These are phyloP conservation scores for Micrastur ruficollis DNA, from an alignment of 2,797 vertebrate species.

Conservation along the genomic window DNA sequence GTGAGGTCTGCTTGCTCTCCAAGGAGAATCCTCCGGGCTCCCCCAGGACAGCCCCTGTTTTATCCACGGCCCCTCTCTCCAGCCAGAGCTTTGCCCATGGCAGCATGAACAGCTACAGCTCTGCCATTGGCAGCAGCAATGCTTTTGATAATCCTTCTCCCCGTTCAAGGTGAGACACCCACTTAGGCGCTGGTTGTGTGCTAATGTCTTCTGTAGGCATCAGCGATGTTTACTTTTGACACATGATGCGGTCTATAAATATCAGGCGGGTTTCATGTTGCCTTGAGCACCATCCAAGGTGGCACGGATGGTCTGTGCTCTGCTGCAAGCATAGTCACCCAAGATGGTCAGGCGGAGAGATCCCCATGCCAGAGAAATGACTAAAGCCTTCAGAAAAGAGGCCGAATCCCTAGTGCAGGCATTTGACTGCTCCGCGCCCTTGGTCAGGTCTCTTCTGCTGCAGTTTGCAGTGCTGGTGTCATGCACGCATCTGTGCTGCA, in stretches of 20 bases:
- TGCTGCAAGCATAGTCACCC: background rate
- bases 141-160: background rate
- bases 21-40: background rate
- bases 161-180: background rate
- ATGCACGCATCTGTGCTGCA: rapidly evolving
- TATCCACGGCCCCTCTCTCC: background rate
- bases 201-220: background rate
- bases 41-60: background rate
- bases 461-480: background rate
- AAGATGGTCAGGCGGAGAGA: background rate
- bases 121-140: background rate
- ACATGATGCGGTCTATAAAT: background rate
- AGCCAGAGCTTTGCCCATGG: background rate
- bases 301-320: rapidly evolving
- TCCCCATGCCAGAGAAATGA: background rate
- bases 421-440: rapidly evolving
- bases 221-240: background rate
- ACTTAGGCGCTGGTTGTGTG: rapidly evolving
- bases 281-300: background rate
- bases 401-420: rapidly evolving
- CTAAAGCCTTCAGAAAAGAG: background rate
- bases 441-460: background rate
- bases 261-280: background rate
- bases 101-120: rapidly evolving
- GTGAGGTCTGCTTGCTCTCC: background rate